phyloP scores from a whole-genome alignment of 2,888 invertebrate genomes.

The Acronicta leporina region DNA sequence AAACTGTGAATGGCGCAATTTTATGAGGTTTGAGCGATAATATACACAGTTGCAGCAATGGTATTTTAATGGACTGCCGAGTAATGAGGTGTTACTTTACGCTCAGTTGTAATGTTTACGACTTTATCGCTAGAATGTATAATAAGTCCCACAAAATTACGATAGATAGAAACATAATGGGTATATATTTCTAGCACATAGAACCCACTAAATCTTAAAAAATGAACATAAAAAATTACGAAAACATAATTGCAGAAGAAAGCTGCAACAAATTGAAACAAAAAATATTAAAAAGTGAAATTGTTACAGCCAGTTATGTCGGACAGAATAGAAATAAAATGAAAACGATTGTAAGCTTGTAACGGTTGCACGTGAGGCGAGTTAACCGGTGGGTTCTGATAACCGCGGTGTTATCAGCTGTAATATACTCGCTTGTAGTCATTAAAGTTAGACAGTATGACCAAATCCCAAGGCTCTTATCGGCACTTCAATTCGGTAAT shows the following conservation, averaged over 20 bases:
- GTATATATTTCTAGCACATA: not conserved
- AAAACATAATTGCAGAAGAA: conserved; percentile 27
- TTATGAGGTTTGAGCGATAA: conserved; percentile 11
- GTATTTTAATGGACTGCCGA: conserved; percentile 23
- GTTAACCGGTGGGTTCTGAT: conserved; percentile 30
- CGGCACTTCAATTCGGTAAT: too few relatives aligned
- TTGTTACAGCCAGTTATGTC: conserved; percentile 15
- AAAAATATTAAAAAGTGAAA: conserved; percentile 21
- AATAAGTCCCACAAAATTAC: conserved; percentile 11
- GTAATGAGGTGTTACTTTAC: conserved; percentile 28
- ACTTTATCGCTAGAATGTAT: conserved; percentile 1
- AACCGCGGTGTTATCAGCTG: conserved; percentile 35
- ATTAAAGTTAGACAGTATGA: not conserved
- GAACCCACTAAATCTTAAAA: not conserved
- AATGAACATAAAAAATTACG: not conserved
- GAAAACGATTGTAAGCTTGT: conserved; percentile 9
- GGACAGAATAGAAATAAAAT: conserved; percentile 23
- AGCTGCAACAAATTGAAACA: conserved; percentile 14
- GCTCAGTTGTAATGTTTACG: conserved; percentile 11
- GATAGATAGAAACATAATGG: not conserved
- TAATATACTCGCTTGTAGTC: conserved; percentile 14
- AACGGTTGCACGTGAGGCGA: conserved; percentile 15
- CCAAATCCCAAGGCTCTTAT: too few relatives aligned
- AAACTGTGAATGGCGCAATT: conserved; percentile 22
- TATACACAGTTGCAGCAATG: not conserved